These are phyloP conservation scores for Sebastes kiyomatsui DNA, from an alignment of 2,797 vertebrate species.

Conservation along the genomic window DNA sequence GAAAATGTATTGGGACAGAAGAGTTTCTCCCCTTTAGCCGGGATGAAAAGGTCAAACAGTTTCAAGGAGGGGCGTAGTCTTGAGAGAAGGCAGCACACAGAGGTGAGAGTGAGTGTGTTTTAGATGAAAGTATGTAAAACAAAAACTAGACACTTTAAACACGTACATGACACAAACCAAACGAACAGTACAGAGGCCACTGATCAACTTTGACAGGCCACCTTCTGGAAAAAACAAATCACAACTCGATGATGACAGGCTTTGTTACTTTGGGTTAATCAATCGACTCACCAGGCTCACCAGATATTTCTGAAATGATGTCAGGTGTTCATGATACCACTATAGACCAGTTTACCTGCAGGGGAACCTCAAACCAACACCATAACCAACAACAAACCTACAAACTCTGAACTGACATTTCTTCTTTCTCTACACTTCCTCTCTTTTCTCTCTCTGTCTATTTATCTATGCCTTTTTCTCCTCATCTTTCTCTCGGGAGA, in stretches of 20 bases:
- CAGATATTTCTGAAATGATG: conserved; percentile 35
- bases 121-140: conserved; percentile 57
- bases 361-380: conserved; percentile 52
- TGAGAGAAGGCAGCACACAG: conserved; percentile 39
- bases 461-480: conserved; percentile 78
- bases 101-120: conserved; percentile 52
- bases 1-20: not conserved
- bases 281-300: conserved; percentile 21
- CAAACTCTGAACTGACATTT: conserved; percentile 56
- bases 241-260: conserved; percentile 38
- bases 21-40: not conserved
- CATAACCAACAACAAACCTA: conserved; percentile 45
- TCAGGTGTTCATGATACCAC: conserved; percentile 38
- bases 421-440: conserved; percentile 61
- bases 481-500: conserved; percentile 89
- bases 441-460: conserved; percentile 58
- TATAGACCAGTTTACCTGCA: conserved; percentile 38
- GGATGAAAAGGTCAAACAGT: conserved; percentile 23
- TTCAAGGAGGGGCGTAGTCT: conserved; percentile 7
- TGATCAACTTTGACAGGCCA: conserved; percentile 34
- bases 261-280: conserved; percentile 44
- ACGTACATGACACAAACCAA: conserved; percentile 59
- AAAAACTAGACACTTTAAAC: conserved; percentile 70
- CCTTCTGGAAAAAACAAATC: conserved; percentile 36
- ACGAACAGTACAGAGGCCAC: conserved; percentile 45